A percentile compares a stretch with the other conserved stretches of the same genome.
Evolutionary conservation across 2,113 vertebrate species (phyloP).

Genomic region (Nibea albiflora): DNA sequence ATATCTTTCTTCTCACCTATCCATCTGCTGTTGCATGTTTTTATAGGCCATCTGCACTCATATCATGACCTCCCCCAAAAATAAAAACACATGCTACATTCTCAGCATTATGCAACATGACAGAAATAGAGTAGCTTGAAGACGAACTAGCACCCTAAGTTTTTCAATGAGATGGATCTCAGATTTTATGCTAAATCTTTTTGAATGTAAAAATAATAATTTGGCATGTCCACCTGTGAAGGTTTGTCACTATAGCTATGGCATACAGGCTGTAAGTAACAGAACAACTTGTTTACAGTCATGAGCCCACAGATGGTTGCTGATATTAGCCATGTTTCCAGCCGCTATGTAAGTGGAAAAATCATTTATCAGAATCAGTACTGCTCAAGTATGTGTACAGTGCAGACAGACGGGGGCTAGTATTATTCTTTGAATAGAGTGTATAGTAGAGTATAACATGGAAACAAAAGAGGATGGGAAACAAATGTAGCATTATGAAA

Average conservation of each 20-base stretch:
- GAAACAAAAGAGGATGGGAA: too few species aligned
- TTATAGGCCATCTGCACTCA: conserved; percentile 19
- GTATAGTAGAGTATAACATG: too few species aligned
- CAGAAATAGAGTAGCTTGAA: not conserved
- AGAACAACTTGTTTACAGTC: too few species aligned
- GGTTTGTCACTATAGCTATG: too few species aligned
- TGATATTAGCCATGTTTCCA: not conserved
- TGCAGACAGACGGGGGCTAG: too few species aligned
- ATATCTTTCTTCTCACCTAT: not conserved
- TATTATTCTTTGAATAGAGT: too few species aligned
- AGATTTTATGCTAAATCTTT: not conserved
- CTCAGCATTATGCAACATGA: conserved; percentile 29
- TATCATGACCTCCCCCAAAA: conserved; percentile 5
- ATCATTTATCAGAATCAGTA: too few species aligned
- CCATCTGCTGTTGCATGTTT: not conserved
- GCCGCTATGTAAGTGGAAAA: not conserved
- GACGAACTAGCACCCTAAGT: not conserved
- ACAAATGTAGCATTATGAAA: too few species aligned
- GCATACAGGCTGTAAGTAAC: too few species aligned
- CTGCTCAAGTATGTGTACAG: too few species aligned
- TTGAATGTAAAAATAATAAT: not conserved
- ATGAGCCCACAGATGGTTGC: not conserved
- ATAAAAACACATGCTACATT: conserved; percentile 23
- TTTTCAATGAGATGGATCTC: not conserved
- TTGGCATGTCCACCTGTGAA: not conserved